Evolutionary conservation across 1,140 invertebrate species (phyloP).

Genomic region (Leguminivora glycinivorella): DNA sequence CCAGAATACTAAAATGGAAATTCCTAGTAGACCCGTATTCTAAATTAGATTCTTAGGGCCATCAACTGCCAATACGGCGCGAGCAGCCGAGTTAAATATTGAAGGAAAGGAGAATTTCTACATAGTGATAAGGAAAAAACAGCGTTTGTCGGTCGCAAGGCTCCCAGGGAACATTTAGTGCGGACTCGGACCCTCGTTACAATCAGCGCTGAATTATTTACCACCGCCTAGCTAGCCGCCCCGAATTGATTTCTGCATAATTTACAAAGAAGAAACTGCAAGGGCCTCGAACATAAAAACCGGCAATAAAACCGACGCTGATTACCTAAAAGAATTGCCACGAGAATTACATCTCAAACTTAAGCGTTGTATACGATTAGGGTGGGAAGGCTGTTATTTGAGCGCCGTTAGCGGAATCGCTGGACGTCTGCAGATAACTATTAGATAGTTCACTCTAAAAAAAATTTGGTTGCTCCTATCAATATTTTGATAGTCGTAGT

Average conservation of each 20-base stretch:
- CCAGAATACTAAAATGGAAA: neutral
- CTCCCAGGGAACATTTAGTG: constrained; percentile 57
- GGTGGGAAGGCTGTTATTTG: neutral
- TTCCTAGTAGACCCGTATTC: neutral
- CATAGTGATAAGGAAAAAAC: constrained; percentile 55
- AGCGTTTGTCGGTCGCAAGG: constrained; percentile 47
- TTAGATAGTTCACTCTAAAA: no score
- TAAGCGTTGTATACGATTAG: constrained; percentile 24
- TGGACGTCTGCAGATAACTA: constrained; percentile 49
- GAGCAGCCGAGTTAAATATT: constrained; percentile 36
- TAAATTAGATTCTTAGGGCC: constrained; percentile 16
- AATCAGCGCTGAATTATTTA: constrained; percentile 69
- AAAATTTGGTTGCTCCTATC: no score
- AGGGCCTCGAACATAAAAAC: constrained; percentile 43
- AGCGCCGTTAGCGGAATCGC: constrained; percentile 19
- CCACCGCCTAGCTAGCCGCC: constrained; percentile 51
- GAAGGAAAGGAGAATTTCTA: constrained; percentile 52
- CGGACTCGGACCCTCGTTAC: constrained; percentile 60
- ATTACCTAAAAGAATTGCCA: constrained; percentile 35
- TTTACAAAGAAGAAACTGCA: constrained; percentile 55
- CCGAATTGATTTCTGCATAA: constrained; percentile 68
- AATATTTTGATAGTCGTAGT: no score
- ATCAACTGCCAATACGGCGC: constrained; percentile 13
- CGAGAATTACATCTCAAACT: constrained; percentile 34
- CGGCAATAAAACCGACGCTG: constrained; percentile 40